phyloP scores from a whole-genome alignment of 2,888 invertebrate genomes.

The Bhutanitis thaidina region DNA sequence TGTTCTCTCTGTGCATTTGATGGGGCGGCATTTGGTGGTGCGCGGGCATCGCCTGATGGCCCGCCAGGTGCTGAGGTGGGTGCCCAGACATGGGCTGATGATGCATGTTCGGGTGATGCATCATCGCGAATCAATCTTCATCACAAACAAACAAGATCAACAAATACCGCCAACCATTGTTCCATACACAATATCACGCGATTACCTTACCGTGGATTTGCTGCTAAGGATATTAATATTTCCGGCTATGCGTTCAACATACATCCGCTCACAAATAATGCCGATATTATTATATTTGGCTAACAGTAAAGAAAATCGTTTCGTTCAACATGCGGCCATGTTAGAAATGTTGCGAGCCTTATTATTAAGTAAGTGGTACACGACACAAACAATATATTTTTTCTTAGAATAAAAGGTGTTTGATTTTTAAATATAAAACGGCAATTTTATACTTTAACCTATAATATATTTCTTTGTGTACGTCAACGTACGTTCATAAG shows the following conservation, averaged over 20 bases:
- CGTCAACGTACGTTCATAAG: too few relatives aligned
- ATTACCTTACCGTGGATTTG: constrained; percentile 54
- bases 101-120: constrained; percentile 80
- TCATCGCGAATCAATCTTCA: constrained; percentile 61
- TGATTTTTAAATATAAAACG: too few relatives aligned
- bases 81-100: constrained; percentile 77
- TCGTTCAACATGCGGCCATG: constrained; percentile 92
- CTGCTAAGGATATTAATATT: constrained; percentile 41
- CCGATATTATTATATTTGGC: constrained; percentile 78
- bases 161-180: constrained; percentile 58
- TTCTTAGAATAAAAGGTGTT: too few relatives aligned
- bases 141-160: constrained; percentile 60
- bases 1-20: constrained; percentile 83
- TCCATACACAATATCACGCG: constrained; percentile 42
- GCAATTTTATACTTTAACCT: too few relatives aligned
- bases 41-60: constrained; percentile 64
- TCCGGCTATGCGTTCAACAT: constrained; percentile 55
- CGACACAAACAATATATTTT: too few relatives aligned
- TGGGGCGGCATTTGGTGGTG: constrained; percentile 83
- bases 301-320: constrained; percentile 89
- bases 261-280: constrained; percentile 63
- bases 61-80: constrained; percentile 71
- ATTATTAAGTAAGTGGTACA: too few relatives aligned
- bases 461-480: too few relatives aligned
- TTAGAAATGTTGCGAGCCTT: constrained; percentile 80